phyloP scores from a whole-genome alignment of 1,140 invertebrate species.

The Bilobella aurantiaca region DNA sequence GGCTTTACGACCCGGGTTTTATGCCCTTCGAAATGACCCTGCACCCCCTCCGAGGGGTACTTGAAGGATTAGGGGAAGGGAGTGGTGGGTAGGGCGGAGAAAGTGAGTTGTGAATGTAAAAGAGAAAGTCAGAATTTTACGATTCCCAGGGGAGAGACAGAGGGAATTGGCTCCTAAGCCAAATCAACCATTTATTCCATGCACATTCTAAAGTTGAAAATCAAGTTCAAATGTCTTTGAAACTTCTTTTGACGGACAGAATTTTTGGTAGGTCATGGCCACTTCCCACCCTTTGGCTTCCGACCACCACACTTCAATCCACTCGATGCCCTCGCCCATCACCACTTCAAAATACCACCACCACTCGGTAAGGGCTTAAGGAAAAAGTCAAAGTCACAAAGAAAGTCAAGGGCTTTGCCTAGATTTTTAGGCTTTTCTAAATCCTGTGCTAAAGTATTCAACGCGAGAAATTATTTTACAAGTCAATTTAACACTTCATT shows the following conservation, averaged over 20 bases:
- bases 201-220: not conserved
- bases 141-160: not conserved
- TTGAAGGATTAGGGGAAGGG: not conserved
- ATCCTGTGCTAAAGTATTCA: no score
- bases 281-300: slow-evolving; percentile 28
- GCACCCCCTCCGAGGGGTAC: not conserved
- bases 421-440: slow-evolving; percentile 25
- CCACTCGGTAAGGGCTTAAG: slow-evolving; percentile 27
- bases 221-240: not conserved
- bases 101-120: slow-evolving; percentile 36
- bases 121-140: not conserved
- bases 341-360: slow-evolving; percentile 30
- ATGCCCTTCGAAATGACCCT: not conserved
- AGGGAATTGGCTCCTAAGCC: not conserved
- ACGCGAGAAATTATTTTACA: no score
- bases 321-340: slow-evolving; percentile 23
- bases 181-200: slow-evolving; percentile 1
- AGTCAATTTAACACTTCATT: no score
- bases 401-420: slow-evolving; percentile 23
- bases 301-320: slow-evolving; percentile 26
- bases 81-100: not conserved
- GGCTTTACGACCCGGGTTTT: no score
- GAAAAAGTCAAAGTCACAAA: slow-evolving; percentile 11
- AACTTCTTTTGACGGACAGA: slow-evolving; percentile 12
- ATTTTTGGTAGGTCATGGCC: slow-evolving; percentile 23